These are phyloP conservation scores for Drosophila meridionalis DNA, from an alignment of 2,888 invertebrate genomes.

Conservation along the genomic window DNA sequence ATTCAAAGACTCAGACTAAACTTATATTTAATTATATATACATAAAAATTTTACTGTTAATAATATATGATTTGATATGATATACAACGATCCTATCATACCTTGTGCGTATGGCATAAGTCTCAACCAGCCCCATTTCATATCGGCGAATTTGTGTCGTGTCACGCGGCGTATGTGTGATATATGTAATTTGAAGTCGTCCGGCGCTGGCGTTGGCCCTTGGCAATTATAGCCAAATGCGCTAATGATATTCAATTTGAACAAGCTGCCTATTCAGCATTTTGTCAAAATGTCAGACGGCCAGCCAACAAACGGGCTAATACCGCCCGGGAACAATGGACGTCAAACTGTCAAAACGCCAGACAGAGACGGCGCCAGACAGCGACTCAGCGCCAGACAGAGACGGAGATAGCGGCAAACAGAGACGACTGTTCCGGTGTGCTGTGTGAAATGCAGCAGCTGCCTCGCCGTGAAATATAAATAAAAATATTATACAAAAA, in stretches of 20 bases:
- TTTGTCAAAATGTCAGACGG: slow-evolving; percentile 70
- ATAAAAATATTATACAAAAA: slow-evolving; percentile 54
- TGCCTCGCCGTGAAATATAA: slow-evolving; percentile 48
- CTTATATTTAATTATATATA: not conserved
- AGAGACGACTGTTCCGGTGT: slow-evolving; percentile 6
- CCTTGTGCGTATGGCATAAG: not conserved
- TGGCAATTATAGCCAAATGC: slow-evolving; percentile 61
- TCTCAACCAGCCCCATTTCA: slow-evolving; percentile 5
- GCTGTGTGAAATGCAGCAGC: slow-evolving; percentile 66
- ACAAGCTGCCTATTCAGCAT: slow-evolving; percentile 47
- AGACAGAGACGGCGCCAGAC: slow-evolving; percentile 24
- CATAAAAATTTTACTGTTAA: not conserved
- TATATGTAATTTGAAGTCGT: slow-evolving; percentile 62
- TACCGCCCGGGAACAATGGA: slow-evolving; percentile 34
- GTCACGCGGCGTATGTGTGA: slow-evolving; percentile 50
- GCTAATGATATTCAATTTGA: slow-evolving; percentile 75
- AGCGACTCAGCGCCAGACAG: not conserved
- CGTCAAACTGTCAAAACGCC: slow-evolving; percentile 61
- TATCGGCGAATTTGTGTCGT: slow-evolving; percentile 5
- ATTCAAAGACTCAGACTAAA: no score
- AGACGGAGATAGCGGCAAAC: not conserved
- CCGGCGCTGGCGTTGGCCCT: not conserved
- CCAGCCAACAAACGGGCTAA: slow-evolving; percentile 53
- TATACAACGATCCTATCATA: not conserved
- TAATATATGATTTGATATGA: not conserved